A percentile compares a stretch with the other conserved stretches of the same genome.
Evolutionary conservation across 2,888 invertebrate species (phyloP).

Genomic region (Drosophila picticornis): DNA sequence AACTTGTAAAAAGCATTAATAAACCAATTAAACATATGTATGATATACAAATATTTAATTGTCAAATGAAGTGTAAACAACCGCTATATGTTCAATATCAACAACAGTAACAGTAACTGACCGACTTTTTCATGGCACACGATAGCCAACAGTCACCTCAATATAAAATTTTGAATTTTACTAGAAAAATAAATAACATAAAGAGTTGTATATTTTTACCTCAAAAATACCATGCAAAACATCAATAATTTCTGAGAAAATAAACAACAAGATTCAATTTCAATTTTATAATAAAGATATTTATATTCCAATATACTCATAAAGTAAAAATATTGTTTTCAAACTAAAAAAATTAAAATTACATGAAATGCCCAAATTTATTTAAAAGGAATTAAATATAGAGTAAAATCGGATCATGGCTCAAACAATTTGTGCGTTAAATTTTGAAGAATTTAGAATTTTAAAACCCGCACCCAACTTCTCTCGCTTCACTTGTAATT

Average conservation of each 20-base stretch:
- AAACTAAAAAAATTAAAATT: background rate
- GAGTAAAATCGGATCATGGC: background rate
- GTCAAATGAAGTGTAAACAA: constrained; percentile 63
- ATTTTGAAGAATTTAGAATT: constrained; percentile 12
- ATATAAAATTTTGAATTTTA: background rate
- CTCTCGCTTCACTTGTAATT: constrained; percentile 16
- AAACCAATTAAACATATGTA: constrained; percentile 28
- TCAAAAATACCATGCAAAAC: background rate
- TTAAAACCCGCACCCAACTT: background rate
- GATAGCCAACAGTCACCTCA: constrained; percentile 36
- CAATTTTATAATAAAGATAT: background rate
- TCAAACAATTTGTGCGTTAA: constrained; percentile 1
- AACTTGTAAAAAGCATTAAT: constrained; percentile 64
- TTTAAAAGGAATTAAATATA: background rate
- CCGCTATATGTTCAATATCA: constrained; percentile 30
- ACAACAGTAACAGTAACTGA: constrained; percentile 34
- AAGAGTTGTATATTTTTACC: background rate
- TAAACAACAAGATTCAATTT: no score
- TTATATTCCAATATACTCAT: background rate
- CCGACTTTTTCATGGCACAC: constrained; percentile 63
- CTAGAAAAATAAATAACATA: background rate
- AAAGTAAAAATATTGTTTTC: background rate
- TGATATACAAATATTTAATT: constrained; percentile 34
- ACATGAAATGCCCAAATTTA: background rate
- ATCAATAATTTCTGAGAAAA: background rate